Base-by-base conservation (phyloP, 2,888 invertebrate species). In the Ethmia dodecea region DNA sequence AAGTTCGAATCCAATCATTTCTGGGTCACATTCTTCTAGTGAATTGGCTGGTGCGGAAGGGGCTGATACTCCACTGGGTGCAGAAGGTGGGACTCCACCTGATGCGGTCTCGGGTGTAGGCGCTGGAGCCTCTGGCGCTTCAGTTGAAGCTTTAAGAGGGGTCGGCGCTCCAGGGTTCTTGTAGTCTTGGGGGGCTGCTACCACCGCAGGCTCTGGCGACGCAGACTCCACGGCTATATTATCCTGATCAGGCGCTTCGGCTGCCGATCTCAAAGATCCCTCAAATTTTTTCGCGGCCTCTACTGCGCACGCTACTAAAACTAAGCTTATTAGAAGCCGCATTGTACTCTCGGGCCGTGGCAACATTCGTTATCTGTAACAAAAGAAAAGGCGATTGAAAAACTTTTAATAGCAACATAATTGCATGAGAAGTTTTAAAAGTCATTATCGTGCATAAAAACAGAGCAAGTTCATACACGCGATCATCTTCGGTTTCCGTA, bases 1-100 rank as follows among this genome's bases (percentile, higher is more conserved):
- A 66, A 97, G 89, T 86, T 96, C 96, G 76, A 96, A 96, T 52
- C 95, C 94, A 57, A 94, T 91, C 92, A 94, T 93, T 78, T 95
- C 95, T 31, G 93, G 89, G 77, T 95, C 94, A 73, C 95, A 95
- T 76, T 94, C 94, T 63, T 94, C 94, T 29, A 86, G 68, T 26
- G 87, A 86, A 47, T 87, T 81, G 1, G 88, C 84, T n/a, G 87
- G 86, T 32, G 88, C 88, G 22, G 87, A 87, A 28, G 88, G 86
- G 1, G 86, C 87, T 4, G 86, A 86, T 13, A 67, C 72, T 26
- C 84, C 80, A 45, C 86, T 86, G 4, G 86, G 86, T 25, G 86
- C 87, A 15, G 86, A 86, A 8, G 86, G 84, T 40, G 81, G 79
- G n/a, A 79, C 64, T 5, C 71, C 80, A 34, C 74, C 81, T 2